Base-by-base conservation (phyloP, 2,888 invertebrate species). In the Ypsolopha sequella region DNA sequence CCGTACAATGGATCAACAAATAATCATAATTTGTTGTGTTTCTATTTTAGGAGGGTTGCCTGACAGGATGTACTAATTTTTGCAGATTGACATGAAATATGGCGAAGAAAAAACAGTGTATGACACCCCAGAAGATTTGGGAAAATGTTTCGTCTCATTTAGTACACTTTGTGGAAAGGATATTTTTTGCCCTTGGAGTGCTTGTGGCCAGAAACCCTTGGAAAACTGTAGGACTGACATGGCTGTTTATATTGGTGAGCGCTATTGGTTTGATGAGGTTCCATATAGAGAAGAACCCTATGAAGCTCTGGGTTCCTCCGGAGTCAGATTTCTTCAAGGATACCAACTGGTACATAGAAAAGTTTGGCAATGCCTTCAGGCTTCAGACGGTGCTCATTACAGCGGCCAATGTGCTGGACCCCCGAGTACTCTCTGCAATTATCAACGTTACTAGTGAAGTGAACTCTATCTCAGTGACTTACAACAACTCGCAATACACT, bases 251-350 rank as follows among this genome's bases (percentile, higher is more conserved):
- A 14, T 57, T 88, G 9, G 43, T 91, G 11, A 91, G 91, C 64
- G 78, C 88, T 51, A 66, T 88, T 53, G 93, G 93, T 38, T 78
- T 92, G 50, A 65, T 90, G 33, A 80, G 86, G 60, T 93, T 93
- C 73, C 87, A 89, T 54, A 90, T 91, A 68, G 93, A 94, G 76
- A 92, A 91, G 65, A 91, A 92, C 74, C 93, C 93, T 0, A 74
- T 93, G 62, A 91, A 91, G 63, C 74, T 94, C 58, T 94, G 94
- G 94, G 91, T 93, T 24, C 93, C 93, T 9, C 89, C 89, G 43
- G 88, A 92, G 43, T 92, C 93, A 0, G 89, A 91, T 54, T 94
- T 92, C 66, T 87, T 89, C 41, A 70, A 76, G 57, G 91, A 93
- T 60, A 91, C 93, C 6, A 89, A 92, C 62, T 93, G 93, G 93